Percentiles rank a stretch among this genome's conserved stretches.
Conservation (phyloP, 2,888 invertebrate species). For the Xestia ashworthii region DNA sequence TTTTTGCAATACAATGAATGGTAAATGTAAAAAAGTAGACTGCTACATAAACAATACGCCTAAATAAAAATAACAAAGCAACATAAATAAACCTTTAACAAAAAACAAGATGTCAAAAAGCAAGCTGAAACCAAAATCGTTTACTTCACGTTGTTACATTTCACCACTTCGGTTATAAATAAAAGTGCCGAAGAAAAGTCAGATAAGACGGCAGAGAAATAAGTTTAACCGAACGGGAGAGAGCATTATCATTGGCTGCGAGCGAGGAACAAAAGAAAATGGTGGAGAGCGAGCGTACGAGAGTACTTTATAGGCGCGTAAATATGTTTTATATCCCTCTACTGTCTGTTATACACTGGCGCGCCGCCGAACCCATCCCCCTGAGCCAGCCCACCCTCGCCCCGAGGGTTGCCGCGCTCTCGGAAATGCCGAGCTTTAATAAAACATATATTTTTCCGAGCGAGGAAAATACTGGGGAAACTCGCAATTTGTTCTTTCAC, state of each 20-base stretch:
- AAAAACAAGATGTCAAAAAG: conserved; percentile 80
- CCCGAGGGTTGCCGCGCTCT: conserved; percentile 88
- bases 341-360: conserved; percentile 91
- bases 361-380: conserved; percentile 83
- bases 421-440: conserved; percentile 91
- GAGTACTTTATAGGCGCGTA: conserved; percentile 91
- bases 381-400: conserved; percentile 75
- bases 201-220: conserved; percentile 89
- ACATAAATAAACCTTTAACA: conserved; percentile 68
- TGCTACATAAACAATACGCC: conserved; percentile 28
- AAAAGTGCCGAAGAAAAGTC: conserved; percentile 88
- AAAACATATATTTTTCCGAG: conserved; percentile 91
- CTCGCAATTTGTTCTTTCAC: conserved; percentile 91
- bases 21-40: conserved; percentile 29
- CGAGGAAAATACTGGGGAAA: conserved; percentile 91
- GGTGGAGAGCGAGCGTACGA: conserved; percentile 90
- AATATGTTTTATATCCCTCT: conserved; percentile 91
- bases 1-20: conserved; percentile 5
- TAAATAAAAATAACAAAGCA: conserved; percentile 60
- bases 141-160: conserved; percentile 84
- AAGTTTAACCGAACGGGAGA: conserved; percentile 90
- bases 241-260: conserved; percentile 90
- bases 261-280: conserved; percentile 90
- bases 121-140: conserved; percentile 81
- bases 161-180: conserved; percentile 88